Conservation (phyloP, 2,113 vertebrate species). For the Poeciliopsis occidentalis region DNA sequence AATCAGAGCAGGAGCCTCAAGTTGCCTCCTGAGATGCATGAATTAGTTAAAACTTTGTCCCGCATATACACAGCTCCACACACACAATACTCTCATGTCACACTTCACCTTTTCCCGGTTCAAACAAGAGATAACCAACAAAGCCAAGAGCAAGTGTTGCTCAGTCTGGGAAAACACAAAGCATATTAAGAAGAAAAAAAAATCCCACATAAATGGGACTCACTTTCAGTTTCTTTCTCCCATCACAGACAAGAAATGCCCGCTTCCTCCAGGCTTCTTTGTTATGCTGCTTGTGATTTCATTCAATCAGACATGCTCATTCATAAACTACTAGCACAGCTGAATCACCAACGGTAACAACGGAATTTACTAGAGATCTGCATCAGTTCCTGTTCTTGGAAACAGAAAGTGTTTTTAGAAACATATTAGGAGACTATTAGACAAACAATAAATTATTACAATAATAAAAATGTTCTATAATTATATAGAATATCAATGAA, state of each 20-base stretch:
- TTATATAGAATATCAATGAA: too few species aligned
- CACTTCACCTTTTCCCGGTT: not conserved
- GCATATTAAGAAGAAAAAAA: not conserved
- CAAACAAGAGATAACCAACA: not conserved
- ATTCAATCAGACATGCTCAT: not conserved
- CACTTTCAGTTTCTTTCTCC: constrained; percentile 38
- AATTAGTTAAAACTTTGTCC: too few species aligned
- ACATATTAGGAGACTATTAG: too few species aligned
- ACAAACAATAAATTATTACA: too few species aligned
- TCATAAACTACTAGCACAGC: not conserved
- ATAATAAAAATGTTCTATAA: too few species aligned
- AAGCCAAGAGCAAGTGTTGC: not conserved
- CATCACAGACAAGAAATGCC: not conserved
- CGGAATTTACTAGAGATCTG: not conserved
- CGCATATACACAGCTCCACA: too few species aligned
- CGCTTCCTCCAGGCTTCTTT: not conserved
- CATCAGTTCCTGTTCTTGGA: not conserved
- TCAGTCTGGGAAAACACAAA: not conserved
- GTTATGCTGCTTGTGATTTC: not conserved
- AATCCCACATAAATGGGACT: not conserved
- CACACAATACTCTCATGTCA: not conserved
- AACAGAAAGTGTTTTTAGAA: not conserved
- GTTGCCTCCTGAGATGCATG: too few species aligned
- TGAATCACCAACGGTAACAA: constrained; percentile 10
- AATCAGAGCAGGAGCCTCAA: not conserved